Evolutionary conservation across 2,797 vertebrate genomes (phyloP), one percentile per base, ranked within the genome.

Genomic region (Diplodus sargus): DNA sequence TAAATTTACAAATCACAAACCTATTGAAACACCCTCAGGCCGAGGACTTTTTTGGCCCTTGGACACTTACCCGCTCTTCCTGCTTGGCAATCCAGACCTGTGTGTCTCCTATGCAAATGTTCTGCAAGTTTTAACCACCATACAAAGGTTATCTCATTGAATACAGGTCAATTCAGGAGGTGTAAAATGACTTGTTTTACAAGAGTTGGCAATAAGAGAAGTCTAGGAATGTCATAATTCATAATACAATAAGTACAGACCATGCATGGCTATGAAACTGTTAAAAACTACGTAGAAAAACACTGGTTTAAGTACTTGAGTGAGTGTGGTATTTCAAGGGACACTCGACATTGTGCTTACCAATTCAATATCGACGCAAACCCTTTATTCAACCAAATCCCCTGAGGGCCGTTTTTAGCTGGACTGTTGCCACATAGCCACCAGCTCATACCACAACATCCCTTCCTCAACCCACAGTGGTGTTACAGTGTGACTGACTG

Each of bases 381-480:
- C n/a, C 68, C 28, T 47, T 34, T 65, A 23, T 76, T 76, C 34
- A 72, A 48, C 25, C 22, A 63, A 78, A 81, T 82, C 43, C 39
- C 6, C 30, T 61, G 63, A 3, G 49, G 13, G 28, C 20, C 3
- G 1, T 61, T 67, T 34, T 76, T 13, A 73, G 22, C 57, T 54
- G n/a, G 22, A 49, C 20, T 11, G 1, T 23, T n/a, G 23, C 60
- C 45, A 64, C 22, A 70, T 3, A 18, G 1, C 4, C 25, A 78
- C 34, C 49, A 57, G 15, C 45, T 75, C 43, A 59, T 25, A 75
- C 70, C 48, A 70, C 58, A 81, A 18, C 8, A 66, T 47, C 25
- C 34, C 12, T 17, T 61, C 8, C 18, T 75, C 25, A 70, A 18
- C 14, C 8, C 17, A 20, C 64, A 62, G 53, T 58, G 57, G 23